Evolutionary conservation across 2,797 vertebrate species (phyloP).

Genomic region (Cryptoblepharus egeriae): DNA sequence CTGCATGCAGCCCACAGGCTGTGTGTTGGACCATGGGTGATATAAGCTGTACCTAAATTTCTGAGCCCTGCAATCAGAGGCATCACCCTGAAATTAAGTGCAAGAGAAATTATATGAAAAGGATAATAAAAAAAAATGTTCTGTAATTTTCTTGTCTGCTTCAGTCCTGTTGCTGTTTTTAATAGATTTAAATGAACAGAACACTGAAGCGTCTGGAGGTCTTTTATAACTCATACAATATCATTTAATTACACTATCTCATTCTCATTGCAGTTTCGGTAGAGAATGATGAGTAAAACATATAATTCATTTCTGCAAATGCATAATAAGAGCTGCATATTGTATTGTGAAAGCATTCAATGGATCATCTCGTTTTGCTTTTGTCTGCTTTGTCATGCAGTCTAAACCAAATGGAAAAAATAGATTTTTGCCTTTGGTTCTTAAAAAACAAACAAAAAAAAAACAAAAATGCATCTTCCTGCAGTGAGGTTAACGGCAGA

Average conservation of each 20-base stretch:
- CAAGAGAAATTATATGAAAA: background rate
- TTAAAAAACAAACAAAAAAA: background rate
- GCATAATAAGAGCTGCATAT: constrained; percentile 43
- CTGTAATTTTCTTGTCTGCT: constrained; percentile 26
- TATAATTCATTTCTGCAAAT: constrained; percentile 47
- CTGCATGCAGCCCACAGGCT: no score
- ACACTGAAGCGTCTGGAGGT: constrained; percentile 39
- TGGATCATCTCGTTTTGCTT: constrained; percentile 18
- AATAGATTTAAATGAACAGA: constrained; percentile 49
- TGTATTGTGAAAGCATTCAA: constrained; percentile 47
- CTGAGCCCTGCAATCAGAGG: background rate
- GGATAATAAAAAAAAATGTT: constrained; percentile 15
- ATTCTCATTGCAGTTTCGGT: constrained; percentile 43
- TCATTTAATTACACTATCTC: constrained; percentile 56
- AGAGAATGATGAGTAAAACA: constrained; percentile 40
- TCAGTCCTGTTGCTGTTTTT: constrained; percentile 10
- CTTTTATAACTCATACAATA: constrained; percentile 49
- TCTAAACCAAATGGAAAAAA: background rate
- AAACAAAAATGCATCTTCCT: background rate
- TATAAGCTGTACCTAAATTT: no score
- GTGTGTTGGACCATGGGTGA: no score
- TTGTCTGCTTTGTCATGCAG: background rate
- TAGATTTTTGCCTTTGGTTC: background rate
- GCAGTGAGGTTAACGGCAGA: no score
- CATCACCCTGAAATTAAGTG: background rate